These are phyloP conservation scores for Drosophila pegasa DNA, from an alignment of 2,888 invertebrate genomes.

Conservation along the genomic window DNA sequence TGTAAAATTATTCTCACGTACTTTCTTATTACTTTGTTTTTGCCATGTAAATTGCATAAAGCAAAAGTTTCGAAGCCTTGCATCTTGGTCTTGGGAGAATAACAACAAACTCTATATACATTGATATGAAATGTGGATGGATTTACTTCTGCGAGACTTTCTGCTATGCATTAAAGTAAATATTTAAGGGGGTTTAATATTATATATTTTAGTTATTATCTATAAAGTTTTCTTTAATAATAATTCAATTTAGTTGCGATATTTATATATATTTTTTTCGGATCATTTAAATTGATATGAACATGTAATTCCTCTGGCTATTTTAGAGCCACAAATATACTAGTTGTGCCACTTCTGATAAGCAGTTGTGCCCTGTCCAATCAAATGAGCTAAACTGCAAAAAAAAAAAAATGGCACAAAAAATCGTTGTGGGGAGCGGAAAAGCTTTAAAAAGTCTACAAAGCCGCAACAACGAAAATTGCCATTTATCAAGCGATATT, in stretches of 20 bases:
- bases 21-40: conserved; percentile 74
- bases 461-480: conserved; percentile 44
- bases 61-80: conserved; percentile 40
- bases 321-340: not conserved
- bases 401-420: not conserved
- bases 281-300: too few relatives aligned
- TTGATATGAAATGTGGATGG: conserved; percentile 16
- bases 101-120: conserved; percentile 10
- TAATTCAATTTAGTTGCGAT: not conserved
- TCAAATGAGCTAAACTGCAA: conserved; percentile 1
- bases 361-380: conserved; percentile 8
- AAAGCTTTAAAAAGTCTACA: conserved; percentile 19
- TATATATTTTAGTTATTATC: not conserved
- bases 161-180: not conserved
- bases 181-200: too few relatives aligned
- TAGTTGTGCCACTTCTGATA: not conserved
- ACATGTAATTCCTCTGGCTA: not conserved
- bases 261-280: not conserved
- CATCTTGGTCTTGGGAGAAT: conserved; percentile 23
- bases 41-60: conserved; percentile 52
- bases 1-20: conserved; percentile 76
- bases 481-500: conserved; percentile 66
- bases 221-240: not conserved
- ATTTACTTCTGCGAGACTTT: not conserved
- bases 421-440: not conserved